A percentile compares a stretch with the other conserved stretches of the same genome.
These are phyloP conservation scores for Polymixis flavicincta DNA, from an alignment of 2,888 invertebrate species.

Conservation along the genomic window DNA sequence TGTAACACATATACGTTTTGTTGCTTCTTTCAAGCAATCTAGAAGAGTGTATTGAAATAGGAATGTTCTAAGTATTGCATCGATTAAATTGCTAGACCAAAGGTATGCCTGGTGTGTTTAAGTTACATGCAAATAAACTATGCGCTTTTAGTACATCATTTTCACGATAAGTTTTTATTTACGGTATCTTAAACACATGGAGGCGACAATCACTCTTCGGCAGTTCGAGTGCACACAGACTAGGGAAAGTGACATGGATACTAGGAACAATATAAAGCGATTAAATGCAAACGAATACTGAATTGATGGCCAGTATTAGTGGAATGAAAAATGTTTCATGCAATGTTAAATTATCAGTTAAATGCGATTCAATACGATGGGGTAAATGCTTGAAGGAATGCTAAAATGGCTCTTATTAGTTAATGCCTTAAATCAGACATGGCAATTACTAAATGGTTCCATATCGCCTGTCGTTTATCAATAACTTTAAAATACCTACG, in stretches of 20 bases:
- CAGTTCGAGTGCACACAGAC: conserved; percentile 87
- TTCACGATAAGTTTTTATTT: conserved; percentile 55
- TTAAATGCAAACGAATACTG: conserved; percentile 55
- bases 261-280: conserved; percentile 75
- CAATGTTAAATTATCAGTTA: conserved; percentile 58
- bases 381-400: conserved; percentile 80
- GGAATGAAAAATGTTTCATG: conserved; percentile 67
- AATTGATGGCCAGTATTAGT: conserved; percentile 54
- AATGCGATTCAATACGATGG: conserved; percentile 47
- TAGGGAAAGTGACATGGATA: conserved; percentile 85
- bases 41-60: conserved; percentile 66
- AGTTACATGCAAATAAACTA: conserved; percentile 71
- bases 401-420: conserved; percentile 58
- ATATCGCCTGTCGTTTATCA: conserved; percentile 66
- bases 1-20: conserved; percentile 69
- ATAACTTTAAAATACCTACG: conserved; percentile 53
- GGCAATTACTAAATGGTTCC: conserved; percentile 81
- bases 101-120: conserved; percentile 67
- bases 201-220: conserved; percentile 89
- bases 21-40: conserved; percentile 77
- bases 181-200: conserved; percentile 73
- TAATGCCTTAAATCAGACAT: conserved; percentile 71
- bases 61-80: conserved; percentile 64
- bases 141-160: not conserved
- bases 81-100: conserved; percentile 69